Base-by-base conservation (phyloP, 2,888 invertebrate genomes). In the Acrocyrtus sp. region DNA sequence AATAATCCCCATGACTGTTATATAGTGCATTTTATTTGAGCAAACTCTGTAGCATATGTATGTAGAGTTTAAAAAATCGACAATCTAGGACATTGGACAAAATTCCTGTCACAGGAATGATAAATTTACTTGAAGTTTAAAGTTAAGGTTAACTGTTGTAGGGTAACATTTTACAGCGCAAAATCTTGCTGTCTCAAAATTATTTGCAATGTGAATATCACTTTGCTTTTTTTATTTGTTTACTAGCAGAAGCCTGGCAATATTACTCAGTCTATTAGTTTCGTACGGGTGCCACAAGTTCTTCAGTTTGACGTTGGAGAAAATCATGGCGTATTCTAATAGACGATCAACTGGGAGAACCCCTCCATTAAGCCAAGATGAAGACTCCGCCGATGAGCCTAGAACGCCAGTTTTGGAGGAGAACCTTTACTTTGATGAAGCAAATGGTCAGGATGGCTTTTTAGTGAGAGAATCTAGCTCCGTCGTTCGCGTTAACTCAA, bases 381-480 rank as follows among this genome's bases (percentile, higher is more conserved):
- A 66, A 26, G 70, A 70, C 29, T 70, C 70, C 3, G 41, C 63
- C 4, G 70, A 70, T 27, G 70, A 70, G n/a, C 62, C 63, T 43
- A 57, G 27, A 17, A 48, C 45, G 26, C 12, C 43, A 8, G 3
- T 21, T 2, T 34, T 43, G 26, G 68, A 61, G 27, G 74, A 74
- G 47, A 29, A 53, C 3, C 21, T 75, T 27, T 68, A 72, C 53
- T 80, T 81, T 54, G 77, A 81, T 43, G 80, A 80, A 56, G 72
- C 74, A 4, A 78, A 76, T 34, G 80, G 75, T 19, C 62, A 72
- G 27, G 78, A 76, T 65, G 81, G 81, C 5, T 80, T 78, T 63
- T 54, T 79, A 24, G 74, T 81, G 15, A 61, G 68, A 15, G 79
- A 80, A 0, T 24, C 48, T 1, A 77, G 76, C 17, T 74, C 74